Conservation (phyloP, 2,797 vertebrate genomes). For the Ctenosaura bakeri region DNA sequence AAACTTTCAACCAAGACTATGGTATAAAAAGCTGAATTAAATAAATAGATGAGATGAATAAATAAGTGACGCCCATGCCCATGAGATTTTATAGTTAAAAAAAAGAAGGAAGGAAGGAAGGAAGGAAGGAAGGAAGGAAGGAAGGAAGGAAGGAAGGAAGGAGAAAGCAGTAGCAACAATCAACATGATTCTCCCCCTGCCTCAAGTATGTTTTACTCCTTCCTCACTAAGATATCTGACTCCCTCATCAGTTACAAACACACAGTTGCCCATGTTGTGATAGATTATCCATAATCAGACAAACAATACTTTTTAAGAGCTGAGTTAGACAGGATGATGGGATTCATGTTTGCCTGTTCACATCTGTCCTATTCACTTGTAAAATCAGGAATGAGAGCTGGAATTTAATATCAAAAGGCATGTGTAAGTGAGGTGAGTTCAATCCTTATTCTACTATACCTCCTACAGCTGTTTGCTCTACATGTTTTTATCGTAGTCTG, state of each 20-base stretch:
- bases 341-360: background rate
- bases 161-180: no score
- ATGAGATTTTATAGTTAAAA: background rate
- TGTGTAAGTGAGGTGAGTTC: background rate
- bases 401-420: background rate
- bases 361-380: background rate
- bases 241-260: background rate
- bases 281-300: background rate
- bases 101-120: background rate
- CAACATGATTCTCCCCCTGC: background rate
- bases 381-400: background rate
- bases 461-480: background rate
- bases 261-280: background rate
- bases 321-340: background rate
- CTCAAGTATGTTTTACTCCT: background rate
- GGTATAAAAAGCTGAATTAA: background rate
- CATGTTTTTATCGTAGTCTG: background rate
- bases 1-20: background rate
- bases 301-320: background rate
- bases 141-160: no score
- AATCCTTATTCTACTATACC: background rate
- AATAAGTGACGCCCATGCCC: background rate
- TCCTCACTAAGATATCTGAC: no score
- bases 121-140: no score
- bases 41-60: background rate